Evolutionary conservation across 2,113 vertebrate genomes (phyloP).

Genomic region (Laterallus jamaicensis): DNA sequence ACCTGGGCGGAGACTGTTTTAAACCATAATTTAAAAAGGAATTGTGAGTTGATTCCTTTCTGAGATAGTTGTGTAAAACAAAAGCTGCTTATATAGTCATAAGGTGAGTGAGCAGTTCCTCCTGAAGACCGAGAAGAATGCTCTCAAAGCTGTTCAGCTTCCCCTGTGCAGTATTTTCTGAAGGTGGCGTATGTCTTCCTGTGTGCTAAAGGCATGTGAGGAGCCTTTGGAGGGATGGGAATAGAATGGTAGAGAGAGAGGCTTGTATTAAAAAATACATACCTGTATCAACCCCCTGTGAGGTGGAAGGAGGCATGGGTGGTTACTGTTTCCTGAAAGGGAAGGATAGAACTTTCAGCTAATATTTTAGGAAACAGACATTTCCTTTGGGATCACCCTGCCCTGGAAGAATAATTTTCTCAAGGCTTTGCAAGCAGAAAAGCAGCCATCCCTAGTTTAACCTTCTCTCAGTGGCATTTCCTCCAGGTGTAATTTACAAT

Average conservation of each 20-base stretch:
- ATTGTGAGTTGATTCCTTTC: background rate
- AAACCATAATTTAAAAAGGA: background rate
- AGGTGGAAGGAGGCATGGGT: background rate
- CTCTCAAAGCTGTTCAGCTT: background rate
- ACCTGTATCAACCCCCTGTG: background rate
- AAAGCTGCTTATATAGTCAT: background rate
- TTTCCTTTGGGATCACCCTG: background rate
- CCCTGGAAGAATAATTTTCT: background rate
- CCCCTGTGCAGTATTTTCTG: background rate
- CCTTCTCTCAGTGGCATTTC: background rate
- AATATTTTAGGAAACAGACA: background rate
- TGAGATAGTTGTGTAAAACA: background rate
- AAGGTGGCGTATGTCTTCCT: background rate
- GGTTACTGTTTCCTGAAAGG: background rate
- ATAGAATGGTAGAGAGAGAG: background rate
- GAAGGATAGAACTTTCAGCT: background rate
- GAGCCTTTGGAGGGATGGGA: background rate
- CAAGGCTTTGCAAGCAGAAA: background rate
- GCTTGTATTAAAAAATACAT: background rate
- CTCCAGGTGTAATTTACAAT: background rate
- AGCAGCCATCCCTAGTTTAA: background rate
- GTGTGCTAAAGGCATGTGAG: background rate
- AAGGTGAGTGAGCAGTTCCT: background rate
- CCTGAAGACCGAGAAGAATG: background rate
- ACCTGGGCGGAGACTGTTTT: background rate